Percentiles rank a stretch among this genome's conserved stretches.
Evolutionary conservation across 2,113 vertebrate genomes (phyloP).

Genomic region (Pithys albifrons): DNA sequence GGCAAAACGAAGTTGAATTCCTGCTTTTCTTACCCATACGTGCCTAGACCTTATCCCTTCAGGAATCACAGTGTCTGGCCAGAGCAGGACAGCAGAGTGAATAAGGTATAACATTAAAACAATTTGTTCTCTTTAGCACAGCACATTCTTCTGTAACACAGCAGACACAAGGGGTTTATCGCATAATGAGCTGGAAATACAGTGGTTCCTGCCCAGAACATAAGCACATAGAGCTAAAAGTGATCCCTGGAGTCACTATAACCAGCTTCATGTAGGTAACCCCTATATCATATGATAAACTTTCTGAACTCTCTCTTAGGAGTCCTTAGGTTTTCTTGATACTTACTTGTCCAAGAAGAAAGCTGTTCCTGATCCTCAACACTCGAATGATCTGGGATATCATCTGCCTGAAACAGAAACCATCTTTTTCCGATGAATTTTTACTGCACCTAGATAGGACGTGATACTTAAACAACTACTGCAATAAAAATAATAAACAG

Average conservation of each 20-base stretch:
- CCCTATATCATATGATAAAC: not conserved
- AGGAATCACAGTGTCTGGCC: not conserved
- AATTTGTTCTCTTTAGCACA: not conserved
- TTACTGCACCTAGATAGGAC: not conserved
- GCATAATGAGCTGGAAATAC: not conserved
- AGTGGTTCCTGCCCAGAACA: not conserved
- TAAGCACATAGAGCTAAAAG: not conserved
- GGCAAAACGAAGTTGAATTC: not conserved
- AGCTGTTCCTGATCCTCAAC: not conserved
- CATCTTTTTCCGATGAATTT: not conserved
- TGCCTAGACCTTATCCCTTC: not conserved
- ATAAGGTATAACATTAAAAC: not conserved
- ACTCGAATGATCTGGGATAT: fast-evolving
- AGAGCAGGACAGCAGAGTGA: not conserved
- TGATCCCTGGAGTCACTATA: not conserved
- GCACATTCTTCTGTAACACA: not conserved
- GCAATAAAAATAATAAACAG: slow-evolving; percentile 57
- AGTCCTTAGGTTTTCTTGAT: not conserved
- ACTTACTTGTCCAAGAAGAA: not conserved
- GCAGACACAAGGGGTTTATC: not conserved
- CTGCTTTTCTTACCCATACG: fast-evolving
- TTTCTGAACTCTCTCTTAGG: not conserved
- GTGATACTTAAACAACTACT: not conserved
- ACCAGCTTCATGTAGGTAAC: not conserved
- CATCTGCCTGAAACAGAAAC: not conserved